These are phyloP conservation scores for Pilophorus perplexus DNA, from an alignment of 2,888 invertebrate species.

Conservation along the genomic window DNA sequence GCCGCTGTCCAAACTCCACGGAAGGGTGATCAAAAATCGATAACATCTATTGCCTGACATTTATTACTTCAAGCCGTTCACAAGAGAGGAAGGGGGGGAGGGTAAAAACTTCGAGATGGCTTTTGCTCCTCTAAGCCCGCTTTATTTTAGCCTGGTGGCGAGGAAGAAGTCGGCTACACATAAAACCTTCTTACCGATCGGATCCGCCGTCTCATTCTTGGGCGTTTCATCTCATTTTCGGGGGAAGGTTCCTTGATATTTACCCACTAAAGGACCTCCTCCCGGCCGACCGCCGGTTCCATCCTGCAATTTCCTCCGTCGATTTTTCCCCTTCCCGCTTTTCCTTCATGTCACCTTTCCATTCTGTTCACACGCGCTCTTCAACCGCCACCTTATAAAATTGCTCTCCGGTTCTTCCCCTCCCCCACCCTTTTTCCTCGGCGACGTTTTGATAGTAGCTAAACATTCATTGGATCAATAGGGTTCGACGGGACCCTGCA, in stretches of 20 bases:
- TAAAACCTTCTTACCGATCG: conserved; percentile 7
- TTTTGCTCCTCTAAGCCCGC: background rate
- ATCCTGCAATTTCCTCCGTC: too few relatives aligned
- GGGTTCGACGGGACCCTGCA: too few relatives aligned
- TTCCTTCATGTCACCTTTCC: too few relatives aligned
- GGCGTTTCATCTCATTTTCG: background rate
- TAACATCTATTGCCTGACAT: conserved; percentile 3
- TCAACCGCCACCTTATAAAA: too few relatives aligned
- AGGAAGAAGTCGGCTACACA: background rate
- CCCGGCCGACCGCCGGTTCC: too few relatives aligned
- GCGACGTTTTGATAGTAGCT: too few relatives aligned
- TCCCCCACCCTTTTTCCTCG: too few relatives aligned
- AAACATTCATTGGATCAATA: too few relatives aligned
- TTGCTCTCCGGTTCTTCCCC: too few relatives aligned
- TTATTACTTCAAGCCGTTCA: conserved; percentile 8
- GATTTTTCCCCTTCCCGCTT: background rate
- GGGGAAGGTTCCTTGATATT: conserved; percentile 9
- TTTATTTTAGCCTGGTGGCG: background rate
- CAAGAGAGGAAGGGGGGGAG: background rate
- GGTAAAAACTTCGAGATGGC: background rate
- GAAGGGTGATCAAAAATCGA: conserved; percentile 6
- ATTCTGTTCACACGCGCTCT: too few relatives aligned
- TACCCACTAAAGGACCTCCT: conserved; percentile 1
- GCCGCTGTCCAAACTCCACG: background rate
- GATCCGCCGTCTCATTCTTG: conserved; percentile 3